A percentile compares a stretch with the other conserved stretches of the same genome.
Conservation (phyloP, 2,113 vertebrate genomes). For the Pseudopipra pipra region DNA sequence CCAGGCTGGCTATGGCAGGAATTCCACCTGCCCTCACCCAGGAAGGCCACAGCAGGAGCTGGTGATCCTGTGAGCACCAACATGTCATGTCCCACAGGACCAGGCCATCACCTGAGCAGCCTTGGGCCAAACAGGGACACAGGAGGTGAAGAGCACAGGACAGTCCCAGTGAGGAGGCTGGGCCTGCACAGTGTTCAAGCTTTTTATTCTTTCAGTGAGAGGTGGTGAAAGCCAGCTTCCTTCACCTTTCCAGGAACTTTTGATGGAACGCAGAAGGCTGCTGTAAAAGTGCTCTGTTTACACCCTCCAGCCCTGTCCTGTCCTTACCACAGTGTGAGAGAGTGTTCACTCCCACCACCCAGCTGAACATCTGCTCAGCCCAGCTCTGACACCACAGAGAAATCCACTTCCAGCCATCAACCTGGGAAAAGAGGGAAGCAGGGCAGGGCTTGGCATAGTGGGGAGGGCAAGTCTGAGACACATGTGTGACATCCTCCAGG, state of each 20-base stretch:
- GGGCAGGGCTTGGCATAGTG: neutral
- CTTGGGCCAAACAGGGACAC: neutral
- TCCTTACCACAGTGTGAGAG: rapidly evolving
- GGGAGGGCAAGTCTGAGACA: neutral
- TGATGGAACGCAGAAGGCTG: neutral
- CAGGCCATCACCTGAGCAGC: neutral
- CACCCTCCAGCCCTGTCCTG: neutral
- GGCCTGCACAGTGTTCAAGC: neutral
- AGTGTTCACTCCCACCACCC: neutral
- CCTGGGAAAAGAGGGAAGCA: neutral
- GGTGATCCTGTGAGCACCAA: neutral
- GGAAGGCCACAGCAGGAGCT: neutral
- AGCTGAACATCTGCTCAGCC: neutral
- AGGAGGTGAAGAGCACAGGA: neutral
- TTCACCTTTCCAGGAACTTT: neutral
- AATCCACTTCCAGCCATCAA: neutral
- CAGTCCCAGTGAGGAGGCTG: neutral
- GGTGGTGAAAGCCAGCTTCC: neutral
- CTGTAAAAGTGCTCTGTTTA: constrained; percentile 11
- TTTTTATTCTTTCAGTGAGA: neutral
- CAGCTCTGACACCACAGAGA: neutral
- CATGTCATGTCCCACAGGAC: neutral
- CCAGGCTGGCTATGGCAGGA: neutral
- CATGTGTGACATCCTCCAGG: rapidly evolving
- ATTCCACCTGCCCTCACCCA: neutral